Evolutionary conservation across 2,888 invertebrate genomes (phyloP).

Genomic region (Cryptophagus acutangulus): DNA sequence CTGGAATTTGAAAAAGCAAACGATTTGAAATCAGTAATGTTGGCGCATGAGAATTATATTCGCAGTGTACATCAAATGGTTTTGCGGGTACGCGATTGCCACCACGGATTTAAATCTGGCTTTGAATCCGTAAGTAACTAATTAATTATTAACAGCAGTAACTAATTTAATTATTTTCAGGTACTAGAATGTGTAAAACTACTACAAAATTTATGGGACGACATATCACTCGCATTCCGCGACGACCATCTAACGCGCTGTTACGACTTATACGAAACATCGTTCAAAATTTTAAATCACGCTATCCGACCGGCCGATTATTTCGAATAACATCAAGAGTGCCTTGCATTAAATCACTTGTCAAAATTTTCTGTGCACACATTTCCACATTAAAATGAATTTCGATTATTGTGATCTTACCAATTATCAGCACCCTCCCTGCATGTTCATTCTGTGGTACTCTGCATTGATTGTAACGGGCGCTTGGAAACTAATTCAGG

Average conservation of each 20-base stretch:
- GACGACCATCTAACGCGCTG: no score
- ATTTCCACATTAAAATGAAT: no score
- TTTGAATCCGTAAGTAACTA: slow-evolving; percentile 35
- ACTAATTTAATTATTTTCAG: slow-evolving; percentile 30
- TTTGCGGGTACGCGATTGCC: slow-evolving; percentile 28
- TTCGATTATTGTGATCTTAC: neutral
- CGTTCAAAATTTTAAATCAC: no score
- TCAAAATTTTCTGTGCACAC: no score
- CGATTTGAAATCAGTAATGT: slow-evolving; percentile 39
- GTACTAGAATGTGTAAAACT: slow-evolving; percentile 35
- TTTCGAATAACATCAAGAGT: no score
- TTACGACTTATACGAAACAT: no score
- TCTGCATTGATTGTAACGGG: neutral
- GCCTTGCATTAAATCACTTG: no score
- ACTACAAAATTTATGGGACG: no score
- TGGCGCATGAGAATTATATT: slow-evolving; percentile 40
- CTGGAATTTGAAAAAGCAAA: slow-evolving; percentile 39
- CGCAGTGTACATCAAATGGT: slow-evolving; percentile 29
- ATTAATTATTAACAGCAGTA: neutral
- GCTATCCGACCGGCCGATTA: no score
- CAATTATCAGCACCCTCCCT: slow-evolving; percentile 5
- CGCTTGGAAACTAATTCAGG: no score
- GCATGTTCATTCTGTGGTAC: slow-evolving; percentile 5
- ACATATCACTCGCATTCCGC: no score
- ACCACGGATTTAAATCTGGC: slow-evolving; percentile 25